Base-by-base conservation (phyloP, 2,888 invertebrate genomes). In the Netelia inedita region DNA sequence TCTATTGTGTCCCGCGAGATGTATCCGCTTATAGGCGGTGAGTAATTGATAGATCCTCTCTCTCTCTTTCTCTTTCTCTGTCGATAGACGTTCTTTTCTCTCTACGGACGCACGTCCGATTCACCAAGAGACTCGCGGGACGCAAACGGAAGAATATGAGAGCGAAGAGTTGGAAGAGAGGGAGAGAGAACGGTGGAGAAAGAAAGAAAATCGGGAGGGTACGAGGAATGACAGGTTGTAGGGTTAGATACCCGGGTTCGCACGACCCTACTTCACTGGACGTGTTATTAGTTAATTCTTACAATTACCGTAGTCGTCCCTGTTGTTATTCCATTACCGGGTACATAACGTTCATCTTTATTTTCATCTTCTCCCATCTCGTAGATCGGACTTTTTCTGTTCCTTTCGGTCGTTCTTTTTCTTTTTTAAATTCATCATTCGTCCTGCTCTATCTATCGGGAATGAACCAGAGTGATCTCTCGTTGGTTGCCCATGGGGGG, bases 241-340 rank as follows among this genome's bases (percentile, higher is more conserved):
- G 89, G 89, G 88, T 89, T 88, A 89, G 89, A 89, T 88, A 87
- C 87, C 87, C 88, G 89, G 91, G 92, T 92, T 93, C 92, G 92
- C 93, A 93, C 92, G 93, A 92, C 91, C 91, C 86, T 90, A 89
- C 91, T 91, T 91, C 89, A 90, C 85, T 89, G 89, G 90, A 89
- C 91, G 90, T 93, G 92, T 93, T 93, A 93, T 93, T 93, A 93
- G 93, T 92, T 93, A 91, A 93, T 93, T 91, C 93, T 93, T 93
- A 93, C 93, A 93, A 93, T 93, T 93, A 93, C 91, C 72, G 55
- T 90, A 89, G 91, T 92, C 92, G 90, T 93, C 92, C 93, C 92
- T 93, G 90, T 93, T 91, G 92, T 93, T 93, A 93, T 93, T 93
- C 93, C 91, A 93, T 93, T 93, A 93, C 91, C 89, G 89, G 89